A percentile compares a stretch with the other conserved stretches of the same genome.
Conservation (phyloP, 37 sponge, comb jelly and placozoan genomes). For the Spongilla lacustris region DNA sequence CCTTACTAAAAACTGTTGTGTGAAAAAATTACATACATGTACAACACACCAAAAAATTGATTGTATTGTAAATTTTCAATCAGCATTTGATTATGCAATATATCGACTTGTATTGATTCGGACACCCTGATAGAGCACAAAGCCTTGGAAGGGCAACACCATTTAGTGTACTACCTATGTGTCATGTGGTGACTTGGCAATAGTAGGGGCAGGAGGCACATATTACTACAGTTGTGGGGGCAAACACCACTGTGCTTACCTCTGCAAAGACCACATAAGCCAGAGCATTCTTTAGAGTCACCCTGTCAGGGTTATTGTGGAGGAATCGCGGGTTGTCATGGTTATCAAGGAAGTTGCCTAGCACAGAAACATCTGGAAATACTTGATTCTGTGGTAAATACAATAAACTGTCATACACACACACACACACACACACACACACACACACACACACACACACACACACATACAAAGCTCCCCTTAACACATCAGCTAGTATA, state of each 20-base stretch:
- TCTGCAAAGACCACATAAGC: slow-evolving; percentile 77
- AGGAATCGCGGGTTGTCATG: slow-evolving; percentile 82
- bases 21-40: too few species aligned
- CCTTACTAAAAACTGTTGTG: too few species aligned
- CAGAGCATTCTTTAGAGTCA: slow-evolving; percentile 63
- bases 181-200: too few species aligned
- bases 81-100: too few species aligned
- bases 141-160: too few species aligned
- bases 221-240: too few species aligned
- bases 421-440: slow-evolving; percentile 1
- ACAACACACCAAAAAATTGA: too few species aligned
- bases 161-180: too few species aligned
- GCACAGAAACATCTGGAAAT: slow-evolving; percentile 62
- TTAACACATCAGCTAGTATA: not conserved
- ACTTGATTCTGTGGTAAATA: slow-evolving; percentile 11
- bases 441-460: slow-evolving; percentile 9
- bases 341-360: slow-evolving; percentile 84
- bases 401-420: not conserved
- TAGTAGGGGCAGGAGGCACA: not conserved
- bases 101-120: too few species aligned
- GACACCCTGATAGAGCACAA: too few species aligned
- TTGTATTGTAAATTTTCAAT: too few species aligned
- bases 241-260: slow-evolving; percentile 16
- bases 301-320: slow-evolving; percentile 38
- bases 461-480: slow-evolving; percentile 11